phyloP scores from a whole-genome alignment of 1,140 invertebrate species.

The Trichonephila clavipes region DNA sequence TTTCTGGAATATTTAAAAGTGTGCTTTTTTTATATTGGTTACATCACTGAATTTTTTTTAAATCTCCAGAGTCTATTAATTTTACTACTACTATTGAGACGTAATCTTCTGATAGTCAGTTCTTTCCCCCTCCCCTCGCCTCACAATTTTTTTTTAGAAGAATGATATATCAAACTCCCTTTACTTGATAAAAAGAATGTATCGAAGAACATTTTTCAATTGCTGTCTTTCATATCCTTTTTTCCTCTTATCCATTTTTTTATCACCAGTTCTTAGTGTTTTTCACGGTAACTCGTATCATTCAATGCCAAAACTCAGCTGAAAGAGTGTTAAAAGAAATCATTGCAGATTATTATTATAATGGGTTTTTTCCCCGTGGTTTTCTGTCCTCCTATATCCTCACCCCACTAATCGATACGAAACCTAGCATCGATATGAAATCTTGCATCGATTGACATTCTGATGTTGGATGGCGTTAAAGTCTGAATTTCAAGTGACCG shows the following conservation, averaged over 20 bases:
- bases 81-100: slow-evolving; percentile 63
- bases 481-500: slow-evolving; percentile 62
- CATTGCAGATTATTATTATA: slow-evolving; percentile 43
- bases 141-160: not conserved
- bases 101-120: slow-evolving; percentile 16
- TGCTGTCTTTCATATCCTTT: not conserved
- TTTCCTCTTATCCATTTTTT: not conserved
- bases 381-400: not conserved
- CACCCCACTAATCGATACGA: not conserved
- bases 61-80: slow-evolving; percentile 65
- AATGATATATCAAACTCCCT: not conserved
- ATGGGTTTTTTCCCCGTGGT: not conserved
- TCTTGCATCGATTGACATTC: slow-evolving; percentile 30
- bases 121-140: not conserved
- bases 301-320: slow-evolving; percentile 31
- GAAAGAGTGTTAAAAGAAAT: slow-evolving; percentile 15
- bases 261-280: not conserved
- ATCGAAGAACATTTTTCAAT: slow-evolving; percentile 42
- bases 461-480: slow-evolving; percentile 32
- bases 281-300: slow-evolving; percentile 39
- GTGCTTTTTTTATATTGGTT: not conserved
- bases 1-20: not conserved
- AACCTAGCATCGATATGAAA: not conserved
- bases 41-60: not conserved
- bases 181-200: not conserved